Base-by-base conservation (phyloP, 2,113 vertebrate genomes). In the Semicossyphus pulcher region DNA sequence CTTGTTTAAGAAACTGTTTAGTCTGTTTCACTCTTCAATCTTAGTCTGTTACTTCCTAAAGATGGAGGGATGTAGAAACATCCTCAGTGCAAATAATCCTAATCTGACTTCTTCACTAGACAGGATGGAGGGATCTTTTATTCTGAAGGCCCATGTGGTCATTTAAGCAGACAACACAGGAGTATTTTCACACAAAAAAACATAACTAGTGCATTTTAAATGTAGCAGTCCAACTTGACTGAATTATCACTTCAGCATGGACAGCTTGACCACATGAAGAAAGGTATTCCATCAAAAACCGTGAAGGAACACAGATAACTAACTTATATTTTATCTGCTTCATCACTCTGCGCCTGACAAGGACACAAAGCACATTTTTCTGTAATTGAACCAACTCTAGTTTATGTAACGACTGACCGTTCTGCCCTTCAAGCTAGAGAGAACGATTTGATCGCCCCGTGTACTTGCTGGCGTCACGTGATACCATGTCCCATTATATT, bases 401-500 rank as follows among this genome's bases (percentile, higher is more conserved):
- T 89, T 89, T 82, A 89, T 89, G 88, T 90, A 90, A 88, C 76
- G 2, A 76, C 77, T 87, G 78, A 88, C 78, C 81, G 76, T 83
- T 89, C 64, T 90, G 90, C 83, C 90, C 90, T 91, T 91, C 86
- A 88, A 89, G 71, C 79, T 49, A 68, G 57, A 61, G 56, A 86
- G 76, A 84, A 80, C 5, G 61, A 89, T 89, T 70, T 90, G 86
- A 90, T 89, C 51, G 63, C 79, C 71, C 76, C 60, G 39, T 87
- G 81, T 83, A 86, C 86, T 91, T 65, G 76, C 47, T 79, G n/a
- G n/a, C 59, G 83, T 91, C 90, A 91, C 79, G 76, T 92, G 91
- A 91, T 83, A 72, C 81, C 79, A 48, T 88, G 90, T 91, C 77
- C 84, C 85, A 92, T 90, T 91, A 91, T 89, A 87, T 87, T 89